Evolutionary conservation across 2,888 invertebrate genomes (phyloP).

Genomic region (Himalopsyche anomala): DNA sequence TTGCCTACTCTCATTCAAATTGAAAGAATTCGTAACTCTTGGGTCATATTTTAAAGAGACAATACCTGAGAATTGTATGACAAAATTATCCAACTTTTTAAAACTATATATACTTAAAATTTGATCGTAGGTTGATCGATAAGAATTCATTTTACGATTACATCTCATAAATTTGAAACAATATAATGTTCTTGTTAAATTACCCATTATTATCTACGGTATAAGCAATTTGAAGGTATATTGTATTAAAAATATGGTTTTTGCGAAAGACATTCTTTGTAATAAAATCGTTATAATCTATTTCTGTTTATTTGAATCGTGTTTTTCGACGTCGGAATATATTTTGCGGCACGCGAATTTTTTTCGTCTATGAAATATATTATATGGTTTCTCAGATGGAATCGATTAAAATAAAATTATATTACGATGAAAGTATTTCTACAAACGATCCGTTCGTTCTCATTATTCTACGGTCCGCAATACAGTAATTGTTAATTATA

Average conservation of each 20-base stretch:
- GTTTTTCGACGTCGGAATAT: background rate
- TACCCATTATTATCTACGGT: no score
- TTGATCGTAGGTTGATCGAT: no score
- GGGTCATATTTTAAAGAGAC: no score
- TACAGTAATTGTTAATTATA: background rate
- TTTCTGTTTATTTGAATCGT: background rate
- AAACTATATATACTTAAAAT: no score
- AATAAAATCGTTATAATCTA: background rate
- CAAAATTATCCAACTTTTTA: no score
- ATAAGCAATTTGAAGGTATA: no score
- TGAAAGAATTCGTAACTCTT: no score
- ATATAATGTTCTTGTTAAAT: no score
- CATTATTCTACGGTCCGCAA: background rate
- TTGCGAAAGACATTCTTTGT: background rate
- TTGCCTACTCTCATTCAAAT: no score
- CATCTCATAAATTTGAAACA: no score
- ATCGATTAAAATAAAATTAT: conserved; percentile 11
- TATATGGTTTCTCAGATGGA: background rate
- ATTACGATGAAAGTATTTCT: conserved; percentile 19
- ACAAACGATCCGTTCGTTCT: conserved; percentile 5
- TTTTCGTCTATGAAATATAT: background rate
- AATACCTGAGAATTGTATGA: no score
- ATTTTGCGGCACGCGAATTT: conserved; percentile 20
- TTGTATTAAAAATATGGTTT: background rate
- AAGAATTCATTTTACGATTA: no score